Percentiles rank a stretch among this genome's conserved stretches.
These are phyloP conservation scores for Prionailurus viverrinus DNA, from an alignment of 2,113 vertebrate genomes.

Conservation along the genomic window DNA sequence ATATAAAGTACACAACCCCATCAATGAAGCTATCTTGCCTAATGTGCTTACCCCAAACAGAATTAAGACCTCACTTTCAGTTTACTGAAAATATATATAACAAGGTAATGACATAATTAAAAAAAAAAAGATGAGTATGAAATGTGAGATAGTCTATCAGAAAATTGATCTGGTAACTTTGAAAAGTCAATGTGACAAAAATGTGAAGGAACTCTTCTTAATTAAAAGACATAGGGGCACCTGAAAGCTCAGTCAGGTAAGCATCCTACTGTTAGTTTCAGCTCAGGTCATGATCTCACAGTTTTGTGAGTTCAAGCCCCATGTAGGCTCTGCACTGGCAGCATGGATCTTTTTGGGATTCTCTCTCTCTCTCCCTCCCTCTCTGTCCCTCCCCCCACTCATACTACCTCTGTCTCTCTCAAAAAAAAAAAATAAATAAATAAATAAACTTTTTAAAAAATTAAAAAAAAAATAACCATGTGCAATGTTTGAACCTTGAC, in stretches of 20 bases:
- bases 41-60: background rate
- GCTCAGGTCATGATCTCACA: too few species aligned
- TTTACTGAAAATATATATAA: background rate
- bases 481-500: background rate
- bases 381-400: too few species aligned
- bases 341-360: too few species aligned
- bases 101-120: background rate
- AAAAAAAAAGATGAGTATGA: background rate
- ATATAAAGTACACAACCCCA: background rate
- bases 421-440: too few species aligned
- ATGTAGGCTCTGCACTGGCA: too few species aligned
- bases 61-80: constrained; percentile 5
- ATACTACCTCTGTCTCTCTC: too few species aligned
- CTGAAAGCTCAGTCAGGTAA: too few species aligned
- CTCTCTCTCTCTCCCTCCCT: too few species aligned
- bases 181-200: background rate
- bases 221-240: background rate
- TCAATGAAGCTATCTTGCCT: background rate
- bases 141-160: background rate
- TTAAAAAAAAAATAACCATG: background rate
- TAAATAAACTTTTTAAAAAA: too few species aligned
- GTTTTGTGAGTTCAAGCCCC: too few species aligned
- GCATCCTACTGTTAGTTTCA: too few species aligned
- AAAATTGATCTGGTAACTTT: background rate
- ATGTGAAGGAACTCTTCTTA: background rate